phyloP scores from a whole-genome alignment of 2,113 vertebrate genomes.

The Rhodinocichla rosea region DNA sequence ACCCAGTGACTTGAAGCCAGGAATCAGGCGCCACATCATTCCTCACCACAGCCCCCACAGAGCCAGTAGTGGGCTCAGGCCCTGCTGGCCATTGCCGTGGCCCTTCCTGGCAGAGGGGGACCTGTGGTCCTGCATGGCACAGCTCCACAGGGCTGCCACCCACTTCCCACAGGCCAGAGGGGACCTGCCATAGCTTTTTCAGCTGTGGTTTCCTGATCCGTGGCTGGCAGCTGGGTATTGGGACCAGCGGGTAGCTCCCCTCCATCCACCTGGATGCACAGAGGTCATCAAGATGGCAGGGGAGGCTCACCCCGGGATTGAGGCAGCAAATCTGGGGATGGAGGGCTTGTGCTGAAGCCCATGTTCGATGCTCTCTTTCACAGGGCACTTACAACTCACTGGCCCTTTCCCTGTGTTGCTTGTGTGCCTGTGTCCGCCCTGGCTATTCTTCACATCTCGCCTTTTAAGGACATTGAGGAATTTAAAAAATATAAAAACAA shows the following conservation, averaged over 20 bases:
- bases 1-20: neutral
- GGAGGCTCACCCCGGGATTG: rapidly evolving
- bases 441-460: neutral
- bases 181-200: neutral
- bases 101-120: rapidly evolving
- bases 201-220: rapidly evolving
- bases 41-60: neutral
- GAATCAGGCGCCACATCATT: rapidly evolving
- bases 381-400: neutral
- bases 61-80: rapidly evolving
- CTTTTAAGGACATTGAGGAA: neutral
- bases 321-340: neutral
- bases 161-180: rapidly evolving
- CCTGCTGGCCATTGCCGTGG: rapidly evolving
- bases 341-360: rapidly evolving
- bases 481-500: neutral
- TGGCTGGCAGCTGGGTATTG: neutral
- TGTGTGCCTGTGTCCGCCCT: neutral
- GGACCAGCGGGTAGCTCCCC: rapidly evolving
- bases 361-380: neutral
- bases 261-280: rapidly evolving
- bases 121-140: rapidly evolving
- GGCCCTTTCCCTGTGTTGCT: rapidly evolving
- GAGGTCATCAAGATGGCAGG: rapidly evolving
- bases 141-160: rapidly evolving